These are phyloP conservation scores for Anoplopoma fimbria DNA, from an alignment of 2,113 vertebrate species.

Conservation along the genomic window DNA sequence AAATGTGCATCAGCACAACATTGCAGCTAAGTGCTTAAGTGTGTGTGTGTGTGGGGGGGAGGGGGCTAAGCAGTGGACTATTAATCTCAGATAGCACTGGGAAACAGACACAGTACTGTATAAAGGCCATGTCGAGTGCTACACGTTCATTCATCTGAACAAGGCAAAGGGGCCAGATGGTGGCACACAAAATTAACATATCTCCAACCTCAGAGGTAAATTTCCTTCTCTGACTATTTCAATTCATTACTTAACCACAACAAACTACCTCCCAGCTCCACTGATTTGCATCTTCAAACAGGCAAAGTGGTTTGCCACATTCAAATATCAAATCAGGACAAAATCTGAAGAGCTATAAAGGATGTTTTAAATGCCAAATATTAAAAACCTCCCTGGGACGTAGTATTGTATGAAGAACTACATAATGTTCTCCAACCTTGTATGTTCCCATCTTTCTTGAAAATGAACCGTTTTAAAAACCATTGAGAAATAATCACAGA, in stretches of 20 bases:
- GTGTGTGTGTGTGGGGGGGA: not conserved
- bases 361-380: constrained; percentile 12
- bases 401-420: not conserved
- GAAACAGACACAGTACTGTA: constrained; percentile 45
- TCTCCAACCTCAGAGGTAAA: constrained; percentile 49
- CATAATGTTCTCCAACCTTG: not conserved
- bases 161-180: constrained; percentile 48
- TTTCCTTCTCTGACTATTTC: constrained; percentile 42
- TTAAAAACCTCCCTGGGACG: not conserved
- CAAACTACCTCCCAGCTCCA: constrained; percentile 38
- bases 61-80: constrained; percentile 32
- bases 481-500: not conserved
- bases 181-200: constrained; percentile 63
- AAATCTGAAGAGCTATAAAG: not conserved
- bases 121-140: constrained; percentile 54
- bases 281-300: constrained; percentile 31
- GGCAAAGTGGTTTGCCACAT: constrained; percentile 10
- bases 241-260: constrained; percentile 38
- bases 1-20: constrained; percentile 49
- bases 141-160: constrained; percentile 55
- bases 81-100: constrained; percentile 65
- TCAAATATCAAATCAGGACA: constrained; percentile 25
- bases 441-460: not conserved
- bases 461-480: not conserved
- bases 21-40: constrained; percentile 33